Percentiles rank a stretch among this genome's conserved stretches.
phyloP scores from a whole-genome alignment of 2,797 vertebrate genomes.

The Phyllotis vaccarum region DNA sequence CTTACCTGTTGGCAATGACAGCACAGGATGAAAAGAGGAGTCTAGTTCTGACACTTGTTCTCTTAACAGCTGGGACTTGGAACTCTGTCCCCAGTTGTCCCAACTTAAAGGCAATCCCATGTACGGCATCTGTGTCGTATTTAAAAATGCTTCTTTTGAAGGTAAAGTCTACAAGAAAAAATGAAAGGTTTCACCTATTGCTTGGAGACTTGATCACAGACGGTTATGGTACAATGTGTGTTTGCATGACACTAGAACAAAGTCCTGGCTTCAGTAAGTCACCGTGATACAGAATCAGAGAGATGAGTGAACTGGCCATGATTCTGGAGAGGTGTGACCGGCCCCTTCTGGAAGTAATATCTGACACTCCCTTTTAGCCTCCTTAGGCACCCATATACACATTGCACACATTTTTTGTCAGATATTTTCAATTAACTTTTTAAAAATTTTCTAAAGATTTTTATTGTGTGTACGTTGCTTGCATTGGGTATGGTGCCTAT shows the following conservation, averaged over 20 bases:
- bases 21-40: conserved; percentile 86
- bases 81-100: conserved; percentile 78
- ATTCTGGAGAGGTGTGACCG: not conserved
- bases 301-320: not conserved
- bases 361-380: not conserved
- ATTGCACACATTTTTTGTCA: not conserved
- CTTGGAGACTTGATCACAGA: conserved; percentile 33
- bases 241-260: not conserved
- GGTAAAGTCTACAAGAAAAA: conserved; percentile 86
- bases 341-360: not conserved
- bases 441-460: no score
- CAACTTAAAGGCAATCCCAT: conserved; percentile 82
- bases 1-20: conserved; percentile 91
- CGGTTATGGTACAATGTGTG: not conserved
- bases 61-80: conserved; percentile 78
- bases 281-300: not conserved
- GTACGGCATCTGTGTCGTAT: conserved; percentile 83
- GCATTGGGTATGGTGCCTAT: not conserved
- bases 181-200: conserved; percentile 47
- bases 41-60: conserved; percentile 87
- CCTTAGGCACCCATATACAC: not conserved
- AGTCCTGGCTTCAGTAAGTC: conserved; percentile 26
- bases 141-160: conserved; percentile 83
- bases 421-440: conserved; percentile 17
- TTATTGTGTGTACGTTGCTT: not conserved